Base-by-base conservation (phyloP, 2,888 invertebrate genomes). In the Scelioninae gen. 1 region DNA sequence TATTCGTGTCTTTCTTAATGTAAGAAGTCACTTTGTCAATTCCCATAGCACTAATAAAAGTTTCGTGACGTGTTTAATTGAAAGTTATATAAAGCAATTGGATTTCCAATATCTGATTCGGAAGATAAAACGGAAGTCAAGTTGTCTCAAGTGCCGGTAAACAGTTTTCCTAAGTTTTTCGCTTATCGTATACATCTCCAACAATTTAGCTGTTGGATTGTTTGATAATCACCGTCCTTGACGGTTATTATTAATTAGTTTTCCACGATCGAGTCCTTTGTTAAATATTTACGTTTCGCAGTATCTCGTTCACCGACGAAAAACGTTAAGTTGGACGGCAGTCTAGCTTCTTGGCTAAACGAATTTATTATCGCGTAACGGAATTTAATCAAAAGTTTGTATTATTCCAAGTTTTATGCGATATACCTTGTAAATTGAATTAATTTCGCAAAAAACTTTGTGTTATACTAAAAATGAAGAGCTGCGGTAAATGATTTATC, bases 81-180 rank as follows among this genome's bases (percentile, higher is more conserved):
- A 53, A 72, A 72, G 72, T 79, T 79, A 51, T 71, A 79, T 60
- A 49, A 66, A 66, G 72, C 72, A 71, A 79, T 79, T 79, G 79
- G 72, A 72, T 72, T 79, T 72, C 75, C 75, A 69, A 75, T 69
- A 69, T 63, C 68, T 63, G 68, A 80, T 68, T 60, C 62, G 51
- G n/a, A 13, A 51, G 71, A 65, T 78, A 58, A 78, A 75, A 80
- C 60, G 47, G 53, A 72, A n/a, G 68, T 62, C 62, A 56, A 80
- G 62, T 80, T 68, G 80, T 68, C 74, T 68, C 68, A 55, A 74
- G 68, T 55, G 72, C 38, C 60, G 60, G 65, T 53, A 72, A 66
- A 66, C 78, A 66, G 72, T 51, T 38, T 5, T 13, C 49, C 56
- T 29, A 60, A 66, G 43, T 79, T 79, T 66, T 65, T 65, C 71